Percentiles rank a stretch among this genome's conserved stretches.
phyloP scores from a whole-genome alignment of 2,888 invertebrate genomes.

The Agrenia bidenticulata region DNA sequence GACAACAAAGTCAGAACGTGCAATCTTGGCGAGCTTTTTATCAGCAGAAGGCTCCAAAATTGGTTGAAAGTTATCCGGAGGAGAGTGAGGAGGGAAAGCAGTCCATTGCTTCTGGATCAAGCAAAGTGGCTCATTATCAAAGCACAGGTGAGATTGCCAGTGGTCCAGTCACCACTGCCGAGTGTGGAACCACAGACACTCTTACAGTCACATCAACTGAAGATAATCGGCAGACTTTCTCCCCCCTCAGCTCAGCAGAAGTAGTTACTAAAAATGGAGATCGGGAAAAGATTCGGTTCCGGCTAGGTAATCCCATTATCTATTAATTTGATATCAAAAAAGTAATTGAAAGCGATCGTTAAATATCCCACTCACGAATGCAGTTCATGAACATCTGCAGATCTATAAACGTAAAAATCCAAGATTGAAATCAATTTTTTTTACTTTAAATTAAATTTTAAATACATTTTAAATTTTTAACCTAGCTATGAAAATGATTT shows the following conservation, averaged over 20 bases:
- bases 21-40: slow-evolving; percentile 14
- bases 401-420: too few relatives aligned
- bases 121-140: slow-evolving; percentile 21
- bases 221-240: not conserved
- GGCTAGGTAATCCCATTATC: slow-evolving; percentile 23
- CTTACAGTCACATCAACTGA: slow-evolving; percentile 8
- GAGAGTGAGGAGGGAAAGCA: slow-evolving; percentile 14
- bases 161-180: slow-evolving; percentile 32
- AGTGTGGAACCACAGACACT: slow-evolving; percentile 34
- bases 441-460: too few relatives aligned
- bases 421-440: too few relatives aligned
- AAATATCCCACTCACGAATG: too few relatives aligned
- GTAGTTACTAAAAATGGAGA: slow-evolving; percentile 1
- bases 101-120: slow-evolving; percentile 8
- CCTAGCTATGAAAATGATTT: too few relatives aligned
- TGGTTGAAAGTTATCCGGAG: slow-evolving; percentile 26
- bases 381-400: too few relatives aligned
- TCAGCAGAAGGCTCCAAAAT: slow-evolving; percentile 26
- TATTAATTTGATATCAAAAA: too few relatives aligned
- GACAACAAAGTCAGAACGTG: slow-evolving; percentile 23
- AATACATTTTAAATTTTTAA: too few relatives aligned
- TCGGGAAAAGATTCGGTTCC: slow-evolving; percentile 29
- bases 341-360: too few relatives aligned
- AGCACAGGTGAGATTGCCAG: slow-evolving; percentile 35
- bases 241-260: not conserved